A percentile compares a stretch with the other conserved stretches of the same genome.
These are phyloP conservation scores for Diplolepis rosae DNA, from an alignment of 2,888 invertebrate genomes.

Conservation along the genomic window DNA sequence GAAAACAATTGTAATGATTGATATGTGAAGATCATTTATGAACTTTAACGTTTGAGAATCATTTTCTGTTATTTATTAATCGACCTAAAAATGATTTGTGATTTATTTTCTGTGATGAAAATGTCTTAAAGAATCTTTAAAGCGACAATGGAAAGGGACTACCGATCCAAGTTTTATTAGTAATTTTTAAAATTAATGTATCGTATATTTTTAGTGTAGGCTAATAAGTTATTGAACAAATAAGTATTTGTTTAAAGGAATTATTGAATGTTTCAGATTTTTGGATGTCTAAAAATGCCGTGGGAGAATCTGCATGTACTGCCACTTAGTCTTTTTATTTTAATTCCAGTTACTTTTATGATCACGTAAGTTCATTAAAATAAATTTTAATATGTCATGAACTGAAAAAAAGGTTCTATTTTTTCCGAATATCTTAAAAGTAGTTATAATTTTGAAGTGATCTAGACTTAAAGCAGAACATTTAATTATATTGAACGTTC, in stretches of 20 bases:
- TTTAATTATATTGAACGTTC: background rate
- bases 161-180: too few relatives aligned
- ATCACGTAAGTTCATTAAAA: constrained; percentile 68
- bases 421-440: background rate
- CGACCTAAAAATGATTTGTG: too few relatives aligned
- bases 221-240: background rate
- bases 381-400: background rate
- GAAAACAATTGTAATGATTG: too few relatives aligned
- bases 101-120: too few relatives aligned
- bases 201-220: background rate
- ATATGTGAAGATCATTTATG: too few relatives aligned
- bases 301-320: constrained; percentile 67
- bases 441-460: too few relatives aligned
- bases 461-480: too few relatives aligned
- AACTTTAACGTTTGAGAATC: too few relatives aligned
- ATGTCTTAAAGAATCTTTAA: too few relatives aligned
- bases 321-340: constrained; percentile 69
- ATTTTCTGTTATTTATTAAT: too few relatives aligned
- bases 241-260: background rate
- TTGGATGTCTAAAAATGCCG: constrained; percentile 58
- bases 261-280: background rate
- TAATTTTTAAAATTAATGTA: too few relatives aligned
- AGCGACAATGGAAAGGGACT: too few relatives aligned
- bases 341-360: constrained; percentile 71
- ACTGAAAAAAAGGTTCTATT: background rate